Evolutionary conservation across 2,888 invertebrate genomes (phyloP).

Genomic region (Cryptocheilus praepositus): DNA sequence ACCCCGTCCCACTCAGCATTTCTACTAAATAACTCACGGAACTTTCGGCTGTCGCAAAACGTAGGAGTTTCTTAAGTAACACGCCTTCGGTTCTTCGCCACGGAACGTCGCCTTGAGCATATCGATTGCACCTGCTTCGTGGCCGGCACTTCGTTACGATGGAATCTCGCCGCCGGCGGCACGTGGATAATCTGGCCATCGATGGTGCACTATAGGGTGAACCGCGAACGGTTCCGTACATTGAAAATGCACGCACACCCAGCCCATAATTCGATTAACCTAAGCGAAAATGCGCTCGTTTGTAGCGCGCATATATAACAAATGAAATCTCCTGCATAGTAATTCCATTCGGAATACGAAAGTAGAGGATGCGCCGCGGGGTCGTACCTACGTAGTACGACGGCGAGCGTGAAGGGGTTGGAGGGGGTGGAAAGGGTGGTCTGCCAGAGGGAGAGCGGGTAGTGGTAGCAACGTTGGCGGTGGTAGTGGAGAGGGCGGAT

Average conservation of each 20-base stretch:
- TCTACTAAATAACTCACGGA: too few species aligned
- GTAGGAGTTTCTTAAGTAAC: too few species aligned
- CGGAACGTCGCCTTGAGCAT: too few species aligned
- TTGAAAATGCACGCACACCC: constrained; percentile 69
- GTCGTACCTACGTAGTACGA: constrained; percentile 59
- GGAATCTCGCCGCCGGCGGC: too few species aligned
- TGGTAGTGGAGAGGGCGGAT: constrained; percentile 69
- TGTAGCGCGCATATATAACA: constrained; percentile 70
- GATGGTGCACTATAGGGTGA: constrained; percentile 2
- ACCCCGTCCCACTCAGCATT: too few species aligned
- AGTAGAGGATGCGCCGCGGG: constrained; percentile 69
- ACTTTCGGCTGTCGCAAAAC: too few species aligned
- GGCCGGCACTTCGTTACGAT: too few species aligned
- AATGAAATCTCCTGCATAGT: constrained; percentile 74
- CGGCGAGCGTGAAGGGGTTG: constrained; percentile 49
- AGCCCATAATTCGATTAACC: constrained; percentile 72
- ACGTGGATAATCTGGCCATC: background rate
- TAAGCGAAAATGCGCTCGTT: constrained; percentile 73
- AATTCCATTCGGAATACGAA: constrained; percentile 74
- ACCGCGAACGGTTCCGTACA: constrained; percentile 56
- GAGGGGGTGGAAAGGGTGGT: constrained; percentile 35
- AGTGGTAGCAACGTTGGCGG: constrained; percentile 39
- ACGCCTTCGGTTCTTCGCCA: too few species aligned
- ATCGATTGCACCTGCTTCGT: too few species aligned
- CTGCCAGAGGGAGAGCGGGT: constrained; percentile 42